A percentile compares a stretch with the other conserved stretches of the same genome.
These are phyloP conservation scores for Xiphydria camelus DNA, from an alignment of 2,888 invertebrate species.

Conservation along the genomic window DNA sequence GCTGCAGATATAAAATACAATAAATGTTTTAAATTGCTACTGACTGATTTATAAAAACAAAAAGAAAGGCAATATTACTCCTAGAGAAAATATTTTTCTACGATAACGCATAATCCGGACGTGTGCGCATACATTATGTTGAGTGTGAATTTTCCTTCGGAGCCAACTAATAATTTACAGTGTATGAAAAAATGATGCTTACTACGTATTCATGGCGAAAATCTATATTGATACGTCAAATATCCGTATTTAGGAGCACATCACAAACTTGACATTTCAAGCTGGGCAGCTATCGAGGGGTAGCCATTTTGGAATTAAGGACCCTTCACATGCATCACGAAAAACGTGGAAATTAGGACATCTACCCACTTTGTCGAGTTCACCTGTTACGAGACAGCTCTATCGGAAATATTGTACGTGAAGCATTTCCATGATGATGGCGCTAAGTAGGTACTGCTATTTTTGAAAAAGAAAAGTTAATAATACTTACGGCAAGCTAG, in stretches of 20 bases:
- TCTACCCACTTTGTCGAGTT: too few species aligned
- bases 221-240: not conserved
- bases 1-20: conserved; percentile 23
- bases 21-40: not conserved
- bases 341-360: too few species aligned
- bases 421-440: too few species aligned
- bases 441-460: too few species aligned
- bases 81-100: not conserved
- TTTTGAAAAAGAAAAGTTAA: too few species aligned
- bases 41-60: not conserved
- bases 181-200: not conserved
- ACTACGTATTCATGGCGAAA: not conserved
- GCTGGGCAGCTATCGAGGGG: not conserved
- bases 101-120: not conserved
- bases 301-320: not conserved
- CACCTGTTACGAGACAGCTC: too few species aligned
- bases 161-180: not conserved
- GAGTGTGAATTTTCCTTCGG: not conserved
- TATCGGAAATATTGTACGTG: too few species aligned
- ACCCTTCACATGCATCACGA: not conserved
- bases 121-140: not conserved
- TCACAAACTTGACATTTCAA: conserved; percentile 1
- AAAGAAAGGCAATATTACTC: not conserved
- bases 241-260: not conserved
- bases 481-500: too few species aligned